A percentile compares a stretch with the other conserved stretches of the same genome.
Conservation (phyloP, 1,140 invertebrate genomes). For the Drosophila insularis region DNA sequence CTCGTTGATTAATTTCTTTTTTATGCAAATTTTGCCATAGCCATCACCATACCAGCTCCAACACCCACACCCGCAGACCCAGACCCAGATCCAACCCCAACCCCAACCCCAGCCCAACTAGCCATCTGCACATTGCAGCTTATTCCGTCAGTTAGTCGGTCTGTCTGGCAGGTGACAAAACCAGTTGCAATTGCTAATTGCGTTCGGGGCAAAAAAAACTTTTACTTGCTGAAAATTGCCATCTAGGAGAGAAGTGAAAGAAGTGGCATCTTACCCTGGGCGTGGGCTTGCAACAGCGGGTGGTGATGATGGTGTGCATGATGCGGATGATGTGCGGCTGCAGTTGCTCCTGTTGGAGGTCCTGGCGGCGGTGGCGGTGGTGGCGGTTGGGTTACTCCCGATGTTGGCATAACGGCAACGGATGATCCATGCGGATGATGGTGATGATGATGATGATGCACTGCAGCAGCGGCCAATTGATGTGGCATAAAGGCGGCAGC, state of each 20-base stretch:
- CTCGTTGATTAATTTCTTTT: constrained; percentile 73
- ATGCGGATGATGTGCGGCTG: constrained; percentile 15
- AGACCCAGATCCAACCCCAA: too few relatives aligned
- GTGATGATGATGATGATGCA: constrained; percentile 61
- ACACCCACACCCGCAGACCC: too few relatives aligned
- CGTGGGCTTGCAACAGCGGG: constrained; percentile 74
- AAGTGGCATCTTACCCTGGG: constrained; percentile 69
- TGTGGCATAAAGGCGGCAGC: constrained; percentile 91
- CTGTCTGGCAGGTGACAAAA: constrained; percentile 66
- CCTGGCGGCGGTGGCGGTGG: constrained; percentile 20
- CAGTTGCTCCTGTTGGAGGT: background rate
- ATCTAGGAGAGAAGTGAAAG: background rate
- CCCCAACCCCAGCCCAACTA: background rate
- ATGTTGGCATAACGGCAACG: constrained; percentile 22
- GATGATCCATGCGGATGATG: constrained; percentile 47
- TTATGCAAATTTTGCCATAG: constrained; percentile 66
- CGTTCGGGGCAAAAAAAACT: constrained; percentile 16
- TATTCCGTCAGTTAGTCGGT: background rate
- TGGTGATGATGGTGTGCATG: constrained; percentile 50
- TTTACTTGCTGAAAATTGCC: background rate
- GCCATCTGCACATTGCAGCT: background rate
- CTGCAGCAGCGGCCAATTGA: constrained; percentile 65
- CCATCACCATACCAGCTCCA: background rate
- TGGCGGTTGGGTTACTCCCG: constrained; percentile 5
- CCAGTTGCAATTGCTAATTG: constrained; percentile 73